Evolutionary conservation across 2,113 vertebrate genomes (phyloP), one percentile per base, ranked within the genome.

Genomic region (Tympanuchus pallidicinctus): DNA sequence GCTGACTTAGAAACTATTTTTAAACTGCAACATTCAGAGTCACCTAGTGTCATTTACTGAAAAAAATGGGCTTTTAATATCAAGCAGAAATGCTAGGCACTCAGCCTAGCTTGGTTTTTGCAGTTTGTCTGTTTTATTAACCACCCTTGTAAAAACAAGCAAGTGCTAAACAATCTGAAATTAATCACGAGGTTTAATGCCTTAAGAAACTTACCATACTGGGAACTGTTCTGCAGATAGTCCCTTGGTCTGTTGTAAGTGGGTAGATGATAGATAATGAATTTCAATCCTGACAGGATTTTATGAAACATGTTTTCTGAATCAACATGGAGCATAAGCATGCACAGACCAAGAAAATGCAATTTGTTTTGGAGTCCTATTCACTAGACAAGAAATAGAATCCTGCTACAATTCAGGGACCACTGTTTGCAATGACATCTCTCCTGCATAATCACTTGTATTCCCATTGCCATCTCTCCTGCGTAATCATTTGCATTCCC

Each of bases 41-140:
- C 92, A 88, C 88, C 95, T 95, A 79, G 63, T 93, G 88, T 89
- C 90, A 72, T 82, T 91, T 93, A 78, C 69, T 70, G 88, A 83
- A 83, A 86, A 90, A 75, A 63, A 92, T 8, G 42, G 2, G 43
- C 74, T 93, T 89, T 82, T 79, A 92, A 85, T 73, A 63, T 74
- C 90, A 60, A 90, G 75, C 93, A 94, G 90, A 89, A 93, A 81
- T 15, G 1, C 42, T 34, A 40, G 48, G 64, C 18, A 0, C 72
- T 85, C 57, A 40, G 77, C 52, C 70, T 92, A 59, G 15, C 77
- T 57, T 72, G 47, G 34, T 4, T 90, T 92, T 94, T 92, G 73
- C 80, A 92, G 88, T 95, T 95, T 86, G 73, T 88, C 73, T 87
- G 86, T 88, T 96, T 93, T 93, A 83, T 88, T 81, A 93, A 95